These are phyloP conservation scores for Sialis fuliginosa DNA, from an alignment of 2,888 invertebrate species.

Conservation along the genomic window DNA sequence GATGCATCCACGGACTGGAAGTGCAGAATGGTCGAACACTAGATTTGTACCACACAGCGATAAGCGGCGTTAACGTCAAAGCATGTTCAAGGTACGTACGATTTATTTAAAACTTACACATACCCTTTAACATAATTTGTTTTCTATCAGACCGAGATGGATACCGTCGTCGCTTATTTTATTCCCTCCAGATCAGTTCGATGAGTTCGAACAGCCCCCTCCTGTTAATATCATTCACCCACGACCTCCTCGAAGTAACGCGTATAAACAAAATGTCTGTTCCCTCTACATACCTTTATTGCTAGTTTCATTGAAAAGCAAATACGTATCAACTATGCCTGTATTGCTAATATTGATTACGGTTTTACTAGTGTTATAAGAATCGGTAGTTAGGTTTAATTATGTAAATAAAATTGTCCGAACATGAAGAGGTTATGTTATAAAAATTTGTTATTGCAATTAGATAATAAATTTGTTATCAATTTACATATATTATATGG, in stretches of 20 bases:
- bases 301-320: too few species aligned
- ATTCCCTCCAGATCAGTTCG: slow-evolving; percentile 41
- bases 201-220: slow-evolving; percentile 46
- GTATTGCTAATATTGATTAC: too few species aligned
- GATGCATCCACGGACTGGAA: slow-evolving; percentile 71
- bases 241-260: slow-evolving; percentile 27
- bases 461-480: too few species aligned
- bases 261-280: not conserved
- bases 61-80: slow-evolving; percentile 63
- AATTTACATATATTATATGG: too few species aligned
- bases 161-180: slow-evolving; percentile 46
- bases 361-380: too few species aligned
- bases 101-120: not conserved
- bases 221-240: slow-evolving; percentile 53
- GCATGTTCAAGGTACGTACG: slow-evolving; percentile 59
- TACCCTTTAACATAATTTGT: slow-evolving; percentile 11
- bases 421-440: too few species aligned
- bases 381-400: too few species aligned
- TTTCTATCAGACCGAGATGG: slow-evolving; percentile 31
- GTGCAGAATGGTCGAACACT: slow-evolving; percentile 51
- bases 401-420: too few species aligned
- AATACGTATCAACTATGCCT: too few species aligned
- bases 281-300: too few species aligned
- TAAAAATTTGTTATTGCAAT: too few species aligned
- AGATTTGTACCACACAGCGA: slow-evolving; percentile 51